Base-by-base conservation (phyloP, 92 coral and sea anemone genomes). In the Bergia sp. region DNA sequence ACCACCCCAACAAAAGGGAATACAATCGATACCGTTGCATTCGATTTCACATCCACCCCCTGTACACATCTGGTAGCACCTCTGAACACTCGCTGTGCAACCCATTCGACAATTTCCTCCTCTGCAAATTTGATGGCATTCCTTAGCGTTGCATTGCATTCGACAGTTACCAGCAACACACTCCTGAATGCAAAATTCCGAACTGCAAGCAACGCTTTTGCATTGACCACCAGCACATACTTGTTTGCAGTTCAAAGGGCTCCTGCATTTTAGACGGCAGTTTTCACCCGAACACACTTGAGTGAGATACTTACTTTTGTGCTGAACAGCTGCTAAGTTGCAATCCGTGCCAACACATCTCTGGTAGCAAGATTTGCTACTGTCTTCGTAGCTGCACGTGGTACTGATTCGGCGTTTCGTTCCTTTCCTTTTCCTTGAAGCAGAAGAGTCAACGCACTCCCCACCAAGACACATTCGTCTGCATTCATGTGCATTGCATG, bases 1-100 rank as follows among this genome's bases (percentile, higher is more conserved):
- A 16, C 79, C 87, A 7, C 87, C 87, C 87, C 87, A 84, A 84
- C 87, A 84, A 75, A 71, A 84, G 2, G 87, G 87, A 84, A 84
- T 84, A 47, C 87, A 84, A 6, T 84, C 75, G 0, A 69, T 69
- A 5, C 65, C 67, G 2, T 84, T 84, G 64, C 87, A 84, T 47
- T 84, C 78, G 12, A 84, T 47, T 84, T 72, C 75, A 50, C 87
- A 84, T 5, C 79, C 87, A 42, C 87, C 87, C 37, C 87, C 87
- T 11, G 87, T 84, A 38, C 87, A 84, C 16, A 79, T 84, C 6
- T 84, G 87, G 44, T 84, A 84, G 77, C 87, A 84, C 23, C 29
- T 84, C n/a, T 47, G 43, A 84, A 84, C 87, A 43, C 42, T 84
- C 29, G 65, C 38, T 16, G 66, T 44, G 53, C 87, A 84, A 45